Evolutionary conservation across 2,113 vertebrate species (phyloP), one percentile per base, ranked within the genome.

Genomic region (Coryphaenoides rupestris): DNA sequence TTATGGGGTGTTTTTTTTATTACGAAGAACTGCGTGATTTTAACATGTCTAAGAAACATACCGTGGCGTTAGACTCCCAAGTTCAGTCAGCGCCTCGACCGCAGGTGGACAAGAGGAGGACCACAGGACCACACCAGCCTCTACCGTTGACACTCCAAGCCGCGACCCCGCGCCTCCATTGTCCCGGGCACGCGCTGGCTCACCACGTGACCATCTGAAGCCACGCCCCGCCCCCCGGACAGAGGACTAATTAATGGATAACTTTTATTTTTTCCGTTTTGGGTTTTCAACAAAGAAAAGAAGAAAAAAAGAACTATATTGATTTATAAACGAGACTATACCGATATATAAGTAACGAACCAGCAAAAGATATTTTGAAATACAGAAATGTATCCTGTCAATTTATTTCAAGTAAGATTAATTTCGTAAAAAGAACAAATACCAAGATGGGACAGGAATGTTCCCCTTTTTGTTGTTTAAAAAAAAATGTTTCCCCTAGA

Each of bases 331-430:
- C 65, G 55, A 87, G 60, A 84, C 77, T 85, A 76, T 86, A 76
- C 78, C 74, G 85, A 80, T 84, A 87, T 85, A 63, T 78, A 88
- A 82, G 83, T 79, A 82, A 77, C 60, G 76, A 86, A 83, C 88
- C 88, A 91, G 89, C 87, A 89, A 73, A 80, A 79, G 65, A 86
- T 91, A 91, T 92, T 91, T 91, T 92, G 86, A 85, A 86, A 89
- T 91, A 89, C 33, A 40, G 9, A 40, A 3, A 56, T 77, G 76
- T 85, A 84, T 85, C 71, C 71, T 86, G 55, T 90, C 81, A 87
- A 79, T 68, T 55, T 87, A 85, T 75, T 84, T 77, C 73, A 74
- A 75, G 78, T 73, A 75, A 84, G 74, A 70, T 83, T 84, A 79
- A 85, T 89, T 90, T 92, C 86, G 74, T 87, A 72, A 59, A 60